Evolutionary conservation across 2,113 vertebrate genomes (phyloP).

Genomic region (Pyxicephalus adspersus): DNA sequence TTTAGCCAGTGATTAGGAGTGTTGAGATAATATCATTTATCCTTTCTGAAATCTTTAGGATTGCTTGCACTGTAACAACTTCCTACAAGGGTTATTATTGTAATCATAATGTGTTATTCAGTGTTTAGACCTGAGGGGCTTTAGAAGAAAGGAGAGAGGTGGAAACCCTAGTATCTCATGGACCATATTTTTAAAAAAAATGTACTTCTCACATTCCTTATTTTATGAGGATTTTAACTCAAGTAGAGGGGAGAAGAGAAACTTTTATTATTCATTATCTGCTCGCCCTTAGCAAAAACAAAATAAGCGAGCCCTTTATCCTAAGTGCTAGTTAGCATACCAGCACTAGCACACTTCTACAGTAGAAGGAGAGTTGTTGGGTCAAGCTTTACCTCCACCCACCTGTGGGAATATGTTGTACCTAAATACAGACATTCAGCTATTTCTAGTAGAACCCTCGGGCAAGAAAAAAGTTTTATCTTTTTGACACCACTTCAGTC

Average conservation of each 20-base stretch:
- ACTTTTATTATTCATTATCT: conserved; percentile 46
- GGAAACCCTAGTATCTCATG: neutral
- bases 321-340: conserved; percentile 51
- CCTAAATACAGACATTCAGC: neutral
- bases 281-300: conserved; percentile 46
- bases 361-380: conserved; percentile 3
- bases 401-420: conserved; percentile 35
- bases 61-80: conserved; percentile 7
- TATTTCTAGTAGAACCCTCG: conserved; percentile 4
- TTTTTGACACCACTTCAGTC: conserved; percentile 4
- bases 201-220: conserved; percentile 35
- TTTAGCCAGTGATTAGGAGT: too few relatives aligned
- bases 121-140: neutral
- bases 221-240: conserved; percentile 45
- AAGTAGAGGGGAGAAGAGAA: conserved; percentile 47
- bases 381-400: conserved; percentile 15
- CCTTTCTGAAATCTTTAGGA: neutral
- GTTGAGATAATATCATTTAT: neutral
- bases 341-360: conserved; percentile 26
- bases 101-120: neutral
- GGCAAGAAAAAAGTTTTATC: conserved; percentile 11
- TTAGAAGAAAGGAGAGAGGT: neutral
- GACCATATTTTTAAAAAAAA: conserved; percentile 28
- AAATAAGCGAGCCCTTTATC: conserved; percentile 37
- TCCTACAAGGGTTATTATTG: conserved; percentile 12